Conservation (phyloP, 2,888 invertebrate genomes). For the Parthenolecanium corni region DNA sequence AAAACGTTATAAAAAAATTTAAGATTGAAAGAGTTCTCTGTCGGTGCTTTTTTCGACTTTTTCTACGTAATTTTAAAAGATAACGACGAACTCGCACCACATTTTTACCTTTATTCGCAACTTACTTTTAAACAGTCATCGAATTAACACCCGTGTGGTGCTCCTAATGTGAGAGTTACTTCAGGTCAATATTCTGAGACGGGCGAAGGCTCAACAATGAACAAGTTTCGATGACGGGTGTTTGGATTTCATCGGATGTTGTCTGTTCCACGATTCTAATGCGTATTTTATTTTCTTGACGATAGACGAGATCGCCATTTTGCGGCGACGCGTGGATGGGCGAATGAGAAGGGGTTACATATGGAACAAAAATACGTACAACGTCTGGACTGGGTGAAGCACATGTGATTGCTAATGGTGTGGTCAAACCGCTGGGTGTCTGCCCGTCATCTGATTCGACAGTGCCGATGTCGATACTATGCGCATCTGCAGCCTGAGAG, state of each 20-base stretch:
- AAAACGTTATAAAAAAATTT: no score
- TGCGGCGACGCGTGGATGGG: conserved; percentile 23
- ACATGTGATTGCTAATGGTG: conserved; percentile 26
- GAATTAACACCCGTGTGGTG: no score
- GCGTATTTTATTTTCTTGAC: conserved; percentile 18
- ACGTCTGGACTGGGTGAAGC: conserved; percentile 49
- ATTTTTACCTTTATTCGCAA: no score
- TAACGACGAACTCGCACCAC: no score
- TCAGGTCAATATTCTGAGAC: conserved; percentile 8
- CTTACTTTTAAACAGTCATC: no score
- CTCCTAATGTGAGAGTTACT: not conserved
- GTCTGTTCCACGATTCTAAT: conserved; percentile 22
- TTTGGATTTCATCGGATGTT: conserved; percentile 14
- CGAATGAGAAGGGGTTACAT: conserved; percentile 40
- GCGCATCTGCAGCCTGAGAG: conserved; percentile 61
- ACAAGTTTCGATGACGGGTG: conserved; percentile 19
- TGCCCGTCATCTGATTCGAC: conserved; percentile 45
- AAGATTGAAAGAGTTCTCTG: no score
- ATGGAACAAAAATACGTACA: conserved; percentile 67
- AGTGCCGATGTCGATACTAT: conserved; percentile 56
- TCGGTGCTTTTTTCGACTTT: no score
- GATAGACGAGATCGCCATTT: conserved; percentile 12
- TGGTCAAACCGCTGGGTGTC: conserved; percentile 54
- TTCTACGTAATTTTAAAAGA: no score
- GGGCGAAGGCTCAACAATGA: not conserved